Base-by-base conservation (phyloP, 2,888 invertebrate genomes). In the Ophion slaviceki region DNA sequence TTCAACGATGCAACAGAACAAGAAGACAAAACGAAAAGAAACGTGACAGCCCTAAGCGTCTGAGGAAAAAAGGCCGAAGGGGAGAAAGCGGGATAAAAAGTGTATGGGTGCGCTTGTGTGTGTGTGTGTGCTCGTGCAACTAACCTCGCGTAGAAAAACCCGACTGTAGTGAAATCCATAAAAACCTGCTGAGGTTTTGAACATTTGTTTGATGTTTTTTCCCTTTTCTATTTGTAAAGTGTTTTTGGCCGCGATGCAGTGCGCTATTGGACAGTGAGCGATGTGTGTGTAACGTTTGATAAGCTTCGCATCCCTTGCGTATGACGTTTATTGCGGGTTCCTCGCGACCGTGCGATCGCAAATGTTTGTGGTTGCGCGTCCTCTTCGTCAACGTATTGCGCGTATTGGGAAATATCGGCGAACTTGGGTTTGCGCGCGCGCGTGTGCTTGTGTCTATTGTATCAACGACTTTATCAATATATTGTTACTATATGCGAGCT, bases 301-400 rank as follows among this genome's bases (percentile, higher is more conserved):
- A 14, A 45, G 45, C 45, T 11, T 8, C 11, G 45, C 3, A 14
- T 47, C 10, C 14, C 14, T 0, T 14, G 47, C 47, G 47, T 47
- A 2, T 11, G 11, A 14, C 11, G 47, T 14, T 47, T 2, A 47
- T 47, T 14, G 14, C 14, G 14, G 14, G 47, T 47, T 47, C 14
- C 47, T 17, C 47, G 47, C 47, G 47, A 47, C 14, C 47, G 11
- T 14, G 47, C 47, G 47, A 14, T 11, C 47, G 47, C 47, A 11
- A 47, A 47, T 47, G 40, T 40, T 40, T 40, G 40, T 40, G 40
- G 40, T 8, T 40, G 40, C 40, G 40, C 6, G 40, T 0, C 40
- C 40, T 62, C 74, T 74, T 61, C n/a, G 17, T 66, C 28, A 8
- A 32, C 62, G 32, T 14, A 53, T 53, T 53, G 53, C 53, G 53